Conservation (phyloP, 2,113 vertebrate genomes). For the Tympanuchus pallidicinctus region DNA sequence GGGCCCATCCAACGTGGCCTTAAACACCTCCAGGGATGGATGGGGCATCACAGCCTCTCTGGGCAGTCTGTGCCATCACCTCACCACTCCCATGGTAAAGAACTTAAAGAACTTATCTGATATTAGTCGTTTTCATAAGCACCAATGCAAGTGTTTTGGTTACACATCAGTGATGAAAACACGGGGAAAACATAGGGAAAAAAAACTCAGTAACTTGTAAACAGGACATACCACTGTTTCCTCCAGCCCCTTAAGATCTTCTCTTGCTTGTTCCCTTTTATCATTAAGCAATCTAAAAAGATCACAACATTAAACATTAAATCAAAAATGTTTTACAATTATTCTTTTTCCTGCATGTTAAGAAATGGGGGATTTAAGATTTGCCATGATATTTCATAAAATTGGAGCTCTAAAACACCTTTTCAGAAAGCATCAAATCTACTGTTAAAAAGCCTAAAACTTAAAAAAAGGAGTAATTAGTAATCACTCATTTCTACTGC, state of each 20-base stretch:
- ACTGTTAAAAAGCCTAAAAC: background rate
- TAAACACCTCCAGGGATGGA: too few species aligned
- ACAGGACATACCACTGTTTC: constrained; percentile 91
- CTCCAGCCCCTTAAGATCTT: constrained; percentile 94
- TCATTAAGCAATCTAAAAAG: constrained; percentile 88
- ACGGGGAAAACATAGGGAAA: background rate
- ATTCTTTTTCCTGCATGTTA: background rate
- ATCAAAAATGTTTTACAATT: background rate
- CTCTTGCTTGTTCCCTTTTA: constrained; percentile 91
- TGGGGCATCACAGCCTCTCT: too few species aligned
- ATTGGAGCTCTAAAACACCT: background rate
- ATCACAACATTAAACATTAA: background rate
- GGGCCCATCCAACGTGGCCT: too few species aligned
- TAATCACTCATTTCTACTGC: background rate
- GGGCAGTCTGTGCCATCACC: too few species aligned
- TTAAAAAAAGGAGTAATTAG: background rate
- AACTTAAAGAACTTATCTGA: too few species aligned
- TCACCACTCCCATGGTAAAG: too few species aligned
- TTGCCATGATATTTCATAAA: background rate
- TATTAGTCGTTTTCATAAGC: background rate
- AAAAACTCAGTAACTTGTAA: background rate
- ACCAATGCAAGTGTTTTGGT: background rate
- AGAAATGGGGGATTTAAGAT: background rate
- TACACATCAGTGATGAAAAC: background rate
- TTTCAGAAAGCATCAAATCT: background rate